phyloP scores from a whole-genome alignment of 2,888 invertebrate genomes.

The Cybosia mesomella region DNA sequence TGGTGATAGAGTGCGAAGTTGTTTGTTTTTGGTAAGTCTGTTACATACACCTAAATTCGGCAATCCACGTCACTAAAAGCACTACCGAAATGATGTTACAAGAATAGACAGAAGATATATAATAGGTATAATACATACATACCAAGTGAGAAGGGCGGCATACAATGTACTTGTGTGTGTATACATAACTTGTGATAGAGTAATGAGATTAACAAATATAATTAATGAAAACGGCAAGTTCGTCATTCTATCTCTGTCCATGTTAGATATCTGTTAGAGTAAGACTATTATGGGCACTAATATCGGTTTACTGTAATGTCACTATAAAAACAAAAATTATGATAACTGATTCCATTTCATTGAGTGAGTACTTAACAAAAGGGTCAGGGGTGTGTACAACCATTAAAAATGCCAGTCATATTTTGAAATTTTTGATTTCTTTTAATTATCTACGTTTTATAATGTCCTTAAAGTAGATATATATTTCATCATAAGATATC shows the following conservation, averaged over 20 bases:
- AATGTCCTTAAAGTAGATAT: constrained; percentile 88
- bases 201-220: constrained; percentile 45
- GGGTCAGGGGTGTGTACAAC: constrained; percentile 60
- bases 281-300: constrained; percentile 71
- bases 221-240: constrained; percentile 60
- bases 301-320: constrained; percentile 39
- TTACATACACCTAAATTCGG: background rate
- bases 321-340: constrained; percentile 84
- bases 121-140: constrained; percentile 34
- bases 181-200: constrained; percentile 21
- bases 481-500: constrained; percentile 88
- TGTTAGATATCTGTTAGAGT: constrained; percentile 60
- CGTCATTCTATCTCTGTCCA: constrained; percentile 33
- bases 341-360: constrained; percentile 59
- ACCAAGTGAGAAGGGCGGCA: constrained; percentile 30
- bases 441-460: constrained; percentile 88
- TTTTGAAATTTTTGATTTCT: constrained; percentile 87
- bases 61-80: constrained; percentile 10
- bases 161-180: constrained; percentile 27
- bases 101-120: constrained; percentile 22
- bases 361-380: constrained; percentile 51
- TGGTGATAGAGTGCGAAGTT: background rate
- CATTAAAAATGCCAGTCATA: constrained; percentile 85
- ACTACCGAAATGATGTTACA: background rate
- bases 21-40: too few relatives aligned